A percentile compares a stretch with the other conserved stretches of the same genome.
phyloP scores from a whole-genome alignment of 2,888 invertebrate genomes.

The Unio pictorum region DNA sequence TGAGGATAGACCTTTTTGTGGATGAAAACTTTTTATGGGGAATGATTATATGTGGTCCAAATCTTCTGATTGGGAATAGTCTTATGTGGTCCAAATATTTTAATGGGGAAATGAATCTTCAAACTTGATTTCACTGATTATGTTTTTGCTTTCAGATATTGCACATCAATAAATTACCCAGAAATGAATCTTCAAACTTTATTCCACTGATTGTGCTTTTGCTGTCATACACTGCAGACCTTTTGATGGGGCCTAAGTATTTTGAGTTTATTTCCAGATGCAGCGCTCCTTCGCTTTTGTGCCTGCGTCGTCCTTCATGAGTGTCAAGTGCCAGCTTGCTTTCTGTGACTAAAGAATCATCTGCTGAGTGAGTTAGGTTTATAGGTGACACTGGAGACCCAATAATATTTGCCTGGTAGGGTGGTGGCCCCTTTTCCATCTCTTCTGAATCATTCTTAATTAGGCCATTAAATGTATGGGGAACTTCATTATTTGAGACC shows the following conservation, averaged over 20 bases:
- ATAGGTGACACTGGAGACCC: too few species aligned
- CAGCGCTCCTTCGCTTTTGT: slow-evolving; percentile 39
- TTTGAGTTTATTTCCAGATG: slow-evolving; percentile 11
- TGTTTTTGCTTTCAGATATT: slow-evolving; percentile 44
- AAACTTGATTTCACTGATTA: slow-evolving; percentile 43
- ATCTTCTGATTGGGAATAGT: too few species aligned
- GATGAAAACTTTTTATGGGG: too few species aligned
- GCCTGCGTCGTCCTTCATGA: slow-evolving; percentile 26
- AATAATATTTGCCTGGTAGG: too few species aligned
- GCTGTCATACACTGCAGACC: slow-evolving; percentile 42
- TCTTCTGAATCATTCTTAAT: too few species aligned
- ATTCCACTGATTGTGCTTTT: slow-evolving; percentile 45
- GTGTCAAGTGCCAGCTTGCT: slow-evolving; percentile 14
- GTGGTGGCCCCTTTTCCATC: too few species aligned
- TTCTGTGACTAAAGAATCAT: neutral
- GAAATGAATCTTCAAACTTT: slow-evolving; percentile 49
- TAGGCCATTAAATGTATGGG: too few species aligned
- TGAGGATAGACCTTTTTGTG: too few species aligned
- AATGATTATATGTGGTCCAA: too few species aligned
- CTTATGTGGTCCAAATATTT: too few species aligned
- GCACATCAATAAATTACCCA: slow-evolving; percentile 29
- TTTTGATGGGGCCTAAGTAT: slow-evolving; percentile 32
- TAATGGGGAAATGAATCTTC: slow-evolving; percentile 35
- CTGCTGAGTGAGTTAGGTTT: too few species aligned
- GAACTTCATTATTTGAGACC: too few species aligned